phyloP scores from a whole-genome alignment of 2,113 vertebrate species.

The Poeciliopsis prolifica region DNA sequence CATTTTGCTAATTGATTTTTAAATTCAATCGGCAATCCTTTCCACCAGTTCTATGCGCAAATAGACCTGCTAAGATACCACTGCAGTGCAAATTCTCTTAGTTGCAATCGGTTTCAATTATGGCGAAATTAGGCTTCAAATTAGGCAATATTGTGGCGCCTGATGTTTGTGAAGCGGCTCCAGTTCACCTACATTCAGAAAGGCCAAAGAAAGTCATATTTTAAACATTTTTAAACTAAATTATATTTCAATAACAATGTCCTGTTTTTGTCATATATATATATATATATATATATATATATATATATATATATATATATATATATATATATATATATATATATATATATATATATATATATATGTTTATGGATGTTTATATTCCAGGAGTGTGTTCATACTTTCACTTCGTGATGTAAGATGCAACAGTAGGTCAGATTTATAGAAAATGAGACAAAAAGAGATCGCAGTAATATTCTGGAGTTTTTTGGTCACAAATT shows the following conservation, averaged over 20 bases:
- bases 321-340: too few relatives aligned
- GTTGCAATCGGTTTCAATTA: conserved; percentile 10
- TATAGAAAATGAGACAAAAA: not conserved
- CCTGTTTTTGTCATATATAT: not conserved
- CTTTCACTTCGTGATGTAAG: not conserved
- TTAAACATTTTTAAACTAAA: too few relatives aligned
- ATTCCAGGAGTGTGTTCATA: not conserved
- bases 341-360: too few relatives aligned
- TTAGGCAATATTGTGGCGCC: not conserved
- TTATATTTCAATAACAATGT: not conserved
- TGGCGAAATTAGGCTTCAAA: not conserved
- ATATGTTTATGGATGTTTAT: not conserved
- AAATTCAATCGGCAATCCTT: not conserved
- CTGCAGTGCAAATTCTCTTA: conserved; percentile 8
- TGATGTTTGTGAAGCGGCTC: not conserved
- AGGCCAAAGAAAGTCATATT: not conserved
- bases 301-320: too few relatives aligned
- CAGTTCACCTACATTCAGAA: not conserved
- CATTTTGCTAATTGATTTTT: not conserved
- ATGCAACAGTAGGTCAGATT: not conserved
- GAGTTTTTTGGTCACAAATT: not conserved
- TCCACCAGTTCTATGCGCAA: conserved; percentile 1
- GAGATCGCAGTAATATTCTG: not conserved
- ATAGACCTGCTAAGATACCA: not conserved
- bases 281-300: too few relatives aligned